These are phyloP conservation scores for Daboia siamensis DNA, from an alignment of 2,113 vertebrate species.

Conservation along the genomic window DNA sequence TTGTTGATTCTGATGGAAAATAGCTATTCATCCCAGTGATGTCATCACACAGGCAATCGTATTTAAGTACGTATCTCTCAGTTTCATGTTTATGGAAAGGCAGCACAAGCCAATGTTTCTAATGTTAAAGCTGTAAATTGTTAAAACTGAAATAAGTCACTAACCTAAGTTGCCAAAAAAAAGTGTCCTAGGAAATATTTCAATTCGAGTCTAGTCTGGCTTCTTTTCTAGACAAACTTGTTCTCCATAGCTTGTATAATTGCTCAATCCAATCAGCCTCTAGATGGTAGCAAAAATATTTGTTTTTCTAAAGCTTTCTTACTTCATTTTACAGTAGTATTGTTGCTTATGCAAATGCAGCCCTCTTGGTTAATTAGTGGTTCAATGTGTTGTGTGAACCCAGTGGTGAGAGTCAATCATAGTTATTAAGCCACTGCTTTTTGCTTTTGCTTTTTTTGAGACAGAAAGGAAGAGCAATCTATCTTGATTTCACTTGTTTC, in stretches of 20 bases:
- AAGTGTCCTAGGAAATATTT: not conserved
- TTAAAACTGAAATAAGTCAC: not conserved
- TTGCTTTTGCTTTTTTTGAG: not conserved
- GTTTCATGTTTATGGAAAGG: not conserved
- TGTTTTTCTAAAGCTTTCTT: not conserved
- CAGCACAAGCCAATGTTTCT: not conserved
- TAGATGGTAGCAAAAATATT: not conserved
- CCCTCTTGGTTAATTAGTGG: not conserved
- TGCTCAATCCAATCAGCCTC: not conserved
- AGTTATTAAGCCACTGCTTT: not conserved
- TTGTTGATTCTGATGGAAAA: not conserved
- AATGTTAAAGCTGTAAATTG: not conserved
- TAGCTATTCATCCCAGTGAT: not conserved
- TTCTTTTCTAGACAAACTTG: not conserved
- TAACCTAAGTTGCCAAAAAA: not conserved
- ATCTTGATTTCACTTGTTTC: constrained; percentile 3
- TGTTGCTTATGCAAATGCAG: not conserved
- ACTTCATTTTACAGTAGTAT: not conserved
- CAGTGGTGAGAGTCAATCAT: not conserved
- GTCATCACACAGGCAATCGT: not conserved
- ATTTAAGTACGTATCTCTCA: not conserved
- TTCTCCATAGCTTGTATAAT: not conserved
- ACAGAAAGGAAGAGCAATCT: not conserved
- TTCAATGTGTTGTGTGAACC: not conserved
- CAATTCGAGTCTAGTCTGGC: not conserved